phyloP scores from a whole-genome alignment of 2,113 vertebrate genomes.

The Tupaia chinensis region DNA sequence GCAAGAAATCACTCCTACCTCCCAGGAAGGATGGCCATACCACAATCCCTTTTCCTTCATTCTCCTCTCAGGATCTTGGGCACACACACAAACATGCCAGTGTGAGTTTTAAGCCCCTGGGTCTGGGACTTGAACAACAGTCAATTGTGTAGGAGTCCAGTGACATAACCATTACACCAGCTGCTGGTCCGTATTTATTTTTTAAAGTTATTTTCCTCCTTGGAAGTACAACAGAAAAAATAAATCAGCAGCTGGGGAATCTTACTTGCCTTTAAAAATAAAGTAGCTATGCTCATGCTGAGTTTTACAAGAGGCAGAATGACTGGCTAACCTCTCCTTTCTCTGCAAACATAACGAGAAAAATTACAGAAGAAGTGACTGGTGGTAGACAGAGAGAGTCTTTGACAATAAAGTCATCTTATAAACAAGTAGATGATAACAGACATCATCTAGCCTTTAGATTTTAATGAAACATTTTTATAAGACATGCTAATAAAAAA shows the following conservation, averaged over 20 bases:
- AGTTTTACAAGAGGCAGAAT: not conserved
- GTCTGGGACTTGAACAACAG: too few relatives aligned
- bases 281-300: not conserved
- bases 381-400: not conserved
- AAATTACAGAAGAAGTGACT: not conserved
- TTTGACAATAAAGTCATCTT: constrained; percentile 1
- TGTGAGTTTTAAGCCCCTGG: too few relatives aligned
- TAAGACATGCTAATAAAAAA: constrained; percentile 25
- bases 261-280: constrained; percentile 15
- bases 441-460: not conserved
- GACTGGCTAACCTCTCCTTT: not conserved
- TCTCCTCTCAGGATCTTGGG: too few relatives aligned
- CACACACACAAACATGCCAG: too few relatives aligned
- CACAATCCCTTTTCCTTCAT: too few relatives aligned
- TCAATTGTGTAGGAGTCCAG: too few relatives aligned
- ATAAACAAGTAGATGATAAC: not conserved
- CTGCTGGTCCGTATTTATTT: not conserved
- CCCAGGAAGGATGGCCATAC: too few relatives aligned
- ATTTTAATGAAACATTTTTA: constrained; percentile 47
- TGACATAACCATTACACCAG: too few relatives aligned
- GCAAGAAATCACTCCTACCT: too few relatives aligned
- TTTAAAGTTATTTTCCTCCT: not conserved
- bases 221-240: not conserved
- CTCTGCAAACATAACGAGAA: not conserved
- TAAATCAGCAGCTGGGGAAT: not conserved